These are phyloP conservation scores for Toxotes chatareus DNA, from an alignment of 2,113 vertebrate species.

Conservation along the genomic window DNA sequence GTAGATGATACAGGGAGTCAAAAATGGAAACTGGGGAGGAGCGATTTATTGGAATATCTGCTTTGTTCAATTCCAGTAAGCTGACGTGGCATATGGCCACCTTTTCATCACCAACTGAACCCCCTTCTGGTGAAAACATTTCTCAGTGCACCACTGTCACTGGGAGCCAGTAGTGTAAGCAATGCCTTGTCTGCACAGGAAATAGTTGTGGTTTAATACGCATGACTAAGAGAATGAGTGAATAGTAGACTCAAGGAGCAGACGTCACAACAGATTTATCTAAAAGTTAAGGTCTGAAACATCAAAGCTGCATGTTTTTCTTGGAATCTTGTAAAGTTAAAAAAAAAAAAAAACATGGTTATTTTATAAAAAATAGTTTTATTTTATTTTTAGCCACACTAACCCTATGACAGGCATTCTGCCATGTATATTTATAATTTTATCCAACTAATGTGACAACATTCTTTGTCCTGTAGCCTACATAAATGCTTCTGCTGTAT, in stretches of 20 bases:
- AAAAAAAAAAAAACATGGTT: no score
- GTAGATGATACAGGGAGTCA: neutral
- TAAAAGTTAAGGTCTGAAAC: neutral
- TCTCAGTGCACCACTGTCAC: neutral
- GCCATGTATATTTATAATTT: neutral
- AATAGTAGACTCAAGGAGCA: neutral
- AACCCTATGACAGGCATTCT: no score
- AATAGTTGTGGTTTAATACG: conserved; percentile 27
- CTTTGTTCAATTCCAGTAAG: conserved; percentile 71
- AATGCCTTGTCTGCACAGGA: conserved; percentile 18
- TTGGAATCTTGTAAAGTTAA: neutral
- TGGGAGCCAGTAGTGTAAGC: neutral
- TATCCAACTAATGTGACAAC: neutral
- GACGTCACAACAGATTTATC: neutral
- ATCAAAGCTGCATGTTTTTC: neutral
- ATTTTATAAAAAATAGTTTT: no score
- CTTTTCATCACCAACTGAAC: neutral
- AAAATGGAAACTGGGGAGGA: neutral
- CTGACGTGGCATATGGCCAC: conserved; percentile 3
- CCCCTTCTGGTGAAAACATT: neutral
- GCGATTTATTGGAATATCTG: conserved; percentile 38
- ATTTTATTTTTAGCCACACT: no score
- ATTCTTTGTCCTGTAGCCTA: neutral
- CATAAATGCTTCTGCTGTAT: no score
- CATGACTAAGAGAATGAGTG: neutral